Evolutionary conservation across 2,888 invertebrate genomes (phyloP).

Genomic region (Neoitamus cyanurus): DNA sequence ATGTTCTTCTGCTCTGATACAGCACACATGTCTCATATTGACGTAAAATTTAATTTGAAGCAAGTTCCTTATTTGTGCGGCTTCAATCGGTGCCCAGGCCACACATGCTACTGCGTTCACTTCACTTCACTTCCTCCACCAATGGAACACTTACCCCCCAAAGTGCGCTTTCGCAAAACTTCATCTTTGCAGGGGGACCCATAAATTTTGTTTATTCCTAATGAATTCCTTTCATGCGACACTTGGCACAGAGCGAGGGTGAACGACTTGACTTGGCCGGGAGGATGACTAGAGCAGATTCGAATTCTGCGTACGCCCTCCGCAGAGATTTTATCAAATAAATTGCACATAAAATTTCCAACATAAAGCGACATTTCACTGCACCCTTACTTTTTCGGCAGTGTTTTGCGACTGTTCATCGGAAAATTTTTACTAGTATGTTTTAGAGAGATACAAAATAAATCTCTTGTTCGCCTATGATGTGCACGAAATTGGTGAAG

Average conservation of each 20-base stretch:
- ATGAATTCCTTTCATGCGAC: not conserved
- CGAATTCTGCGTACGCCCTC: not conserved
- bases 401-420: not conserved
- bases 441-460: not conserved
- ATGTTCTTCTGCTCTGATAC: not conserved
- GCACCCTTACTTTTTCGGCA: not conserved
- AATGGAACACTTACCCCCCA: not conserved
- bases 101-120: not conserved
- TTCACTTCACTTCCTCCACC: not conserved
- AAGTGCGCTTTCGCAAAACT: not conserved
- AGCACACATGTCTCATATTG: not conserved
- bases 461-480: not conserved
- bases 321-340: not conserved
- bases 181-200: not conserved
- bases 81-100: not conserved
- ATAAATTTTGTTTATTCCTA: slow-evolving; percentile 1
- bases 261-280: not conserved
- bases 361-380: not conserved
- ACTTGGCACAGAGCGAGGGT: not conserved
- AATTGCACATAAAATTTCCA: not conserved
- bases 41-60: not conserved
- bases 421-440: not conserved
- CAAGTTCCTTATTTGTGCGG: not conserved
- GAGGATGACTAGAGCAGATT: not conserved
- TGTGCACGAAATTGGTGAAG: not conserved